Base-by-base conservation (phyloP, 2,797 vertebrate genomes). In the Sparidentex hasta region DNA sequence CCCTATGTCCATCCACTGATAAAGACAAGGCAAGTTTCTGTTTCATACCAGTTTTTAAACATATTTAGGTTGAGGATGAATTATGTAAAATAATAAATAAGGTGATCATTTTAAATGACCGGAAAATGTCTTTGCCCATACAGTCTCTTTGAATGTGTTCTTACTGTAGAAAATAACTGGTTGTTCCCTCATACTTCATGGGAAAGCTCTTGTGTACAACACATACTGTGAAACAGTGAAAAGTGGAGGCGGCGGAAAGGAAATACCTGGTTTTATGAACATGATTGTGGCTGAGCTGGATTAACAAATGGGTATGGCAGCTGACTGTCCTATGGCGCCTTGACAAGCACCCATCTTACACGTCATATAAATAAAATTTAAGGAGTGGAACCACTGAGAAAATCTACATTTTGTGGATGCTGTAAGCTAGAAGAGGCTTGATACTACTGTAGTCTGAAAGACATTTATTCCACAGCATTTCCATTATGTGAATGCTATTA, bases 401-500 rank as follows among this genome's bases (percentile, higher is more conserved):
- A 61, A 74, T 48, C 17, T n/a, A 58, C 38, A 76, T 73, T 73
- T 78, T 59, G 18, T 70, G n/a, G 57, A 70, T 1, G 23, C 57
- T 54, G 43, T 20, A 56, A 81, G 80, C 57, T 43, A 54, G 50
- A 56, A 65, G 69, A 78, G 20, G 50, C 74, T 84, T 80, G 82
- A 65, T 77, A 79, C 74, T 44, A 33, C 43, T 58, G 33, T 38
- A 57, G n/a, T 25, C 20, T 59, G 75, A 77, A 65, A 74, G 78
- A 65, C 65, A 76, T 83, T 81, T 48, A 71, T 86, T 69, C 74
- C 29, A 55, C 46, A 72, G 73, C 50, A 61, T 64, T 81, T 74
- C 80, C 71, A 78, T 84, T 67, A 84, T 51, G 11, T 66, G 46
- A 71, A 71, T 1, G 12, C 74, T 57, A 73, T 86, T 81, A 77